phyloP scores from a whole-genome alignment of 2,113 vertebrate species.

The Cavia porcellus region DNA sequence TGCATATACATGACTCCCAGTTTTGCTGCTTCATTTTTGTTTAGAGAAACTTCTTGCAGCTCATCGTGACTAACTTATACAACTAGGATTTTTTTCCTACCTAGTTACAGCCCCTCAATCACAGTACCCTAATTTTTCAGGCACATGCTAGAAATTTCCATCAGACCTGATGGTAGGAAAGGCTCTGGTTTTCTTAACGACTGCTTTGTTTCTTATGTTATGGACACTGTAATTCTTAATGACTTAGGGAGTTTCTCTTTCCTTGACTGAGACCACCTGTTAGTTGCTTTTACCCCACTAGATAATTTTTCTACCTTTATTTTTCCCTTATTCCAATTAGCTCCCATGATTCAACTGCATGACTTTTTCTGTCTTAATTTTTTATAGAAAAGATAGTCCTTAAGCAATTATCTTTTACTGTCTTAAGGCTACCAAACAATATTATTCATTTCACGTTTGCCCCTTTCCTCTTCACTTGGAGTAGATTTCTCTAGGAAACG shows the following conservation, averaged over 20 bases:
- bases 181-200: conserved; percentile 49
- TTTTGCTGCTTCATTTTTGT: conserved; percentile 37
- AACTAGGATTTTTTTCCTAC: conserved; percentile 36
- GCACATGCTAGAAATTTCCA: conserved; percentile 54
- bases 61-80: not conserved
- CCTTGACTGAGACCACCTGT: not conserved
- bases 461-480: not conserved
- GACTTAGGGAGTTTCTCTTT: not conserved
- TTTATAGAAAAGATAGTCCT: not conserved
- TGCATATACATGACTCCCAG: not conserved
- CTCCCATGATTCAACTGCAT: not conserved
- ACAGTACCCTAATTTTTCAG: conserved; percentile 43
- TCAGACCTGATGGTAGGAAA: conserved; percentile 19
- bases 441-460: not conserved
- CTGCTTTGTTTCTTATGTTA: conserved; percentile 46
- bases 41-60: conserved; percentile 18
- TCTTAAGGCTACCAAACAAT: not conserved
- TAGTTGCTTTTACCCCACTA: not conserved
- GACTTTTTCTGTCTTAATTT: conserved; percentile 37
- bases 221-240: conserved; percentile 9
- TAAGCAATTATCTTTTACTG: not conserved
- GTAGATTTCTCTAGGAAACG: conserved; percentile 35
- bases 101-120: conserved; percentile 45
- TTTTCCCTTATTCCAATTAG: not conserved
- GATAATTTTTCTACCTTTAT: conserved; percentile 42